Percentiles rank a stretch among this genome's conserved stretches.
phyloP scores from a whole-genome alignment of 2,113 vertebrate species.

The Colossoma macropomum region DNA sequence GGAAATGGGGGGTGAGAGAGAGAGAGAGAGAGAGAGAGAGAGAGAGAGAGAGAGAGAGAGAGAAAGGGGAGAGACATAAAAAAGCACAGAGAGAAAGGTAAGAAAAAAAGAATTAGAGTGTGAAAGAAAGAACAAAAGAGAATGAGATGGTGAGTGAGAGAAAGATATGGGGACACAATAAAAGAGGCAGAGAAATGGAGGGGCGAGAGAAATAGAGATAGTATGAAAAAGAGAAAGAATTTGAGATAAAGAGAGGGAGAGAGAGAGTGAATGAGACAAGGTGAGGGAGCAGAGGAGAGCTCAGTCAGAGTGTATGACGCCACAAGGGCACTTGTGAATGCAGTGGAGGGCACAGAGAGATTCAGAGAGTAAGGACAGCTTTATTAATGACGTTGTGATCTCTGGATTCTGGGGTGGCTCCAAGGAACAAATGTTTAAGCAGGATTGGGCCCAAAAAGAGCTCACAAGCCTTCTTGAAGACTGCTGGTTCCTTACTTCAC shows the following conservation, averaged over 20 bases:
- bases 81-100: slow-evolving; percentile 10
- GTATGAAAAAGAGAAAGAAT: neutral
- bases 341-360: neutral
- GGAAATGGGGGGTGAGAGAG: slow-evolving; percentile 69
- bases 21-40: neutral
- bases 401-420: neutral
- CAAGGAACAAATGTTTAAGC: neutral
- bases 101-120: too few species aligned
- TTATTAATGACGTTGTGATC: neutral
- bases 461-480: neutral
- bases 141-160: slow-evolving; percentile 50
- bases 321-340: neutral
- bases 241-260: neutral
- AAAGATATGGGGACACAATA: neutral
- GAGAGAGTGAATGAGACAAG: neutral
- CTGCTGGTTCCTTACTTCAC: neutral
- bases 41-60: neutral
- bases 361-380: too few species aligned
- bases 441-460: neutral
- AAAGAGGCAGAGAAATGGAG: neutral
- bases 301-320: neutral
- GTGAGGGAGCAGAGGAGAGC: neutral
- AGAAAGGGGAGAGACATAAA: slow-evolving; percentile 10
- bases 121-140: neutral
- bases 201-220: neutral